Evolutionary conservation across 2,113 vertebrate species (phyloP), one percentile per base, ranked within the genome.

Genomic region (Pithys albifrons): DNA sequence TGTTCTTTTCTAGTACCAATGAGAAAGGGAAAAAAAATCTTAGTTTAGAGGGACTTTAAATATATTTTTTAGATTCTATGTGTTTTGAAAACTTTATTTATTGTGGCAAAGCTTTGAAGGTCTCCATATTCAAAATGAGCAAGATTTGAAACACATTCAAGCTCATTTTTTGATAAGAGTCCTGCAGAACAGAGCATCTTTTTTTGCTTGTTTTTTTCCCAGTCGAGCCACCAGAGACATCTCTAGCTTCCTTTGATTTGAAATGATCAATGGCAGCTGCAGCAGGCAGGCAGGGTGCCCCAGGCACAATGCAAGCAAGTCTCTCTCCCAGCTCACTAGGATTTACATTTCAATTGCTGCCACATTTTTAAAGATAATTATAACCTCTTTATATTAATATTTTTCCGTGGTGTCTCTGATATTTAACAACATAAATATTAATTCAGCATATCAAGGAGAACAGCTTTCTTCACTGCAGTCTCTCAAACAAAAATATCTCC

Each of bases 291-390:
- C 97, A 93, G 97, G 95, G 62, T 59, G 97, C 97, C 97, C 95
- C 95, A 96, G 97, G 97, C 97, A 94, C 91, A 76, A 82, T 94
- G 96, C 95, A 96, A 96, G 72, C 73, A 94, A 97, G 91, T 93
- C 85, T 95, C 78, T 91, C 94, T 96, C 96, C 93, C 91, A 78
- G 78, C 76, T 75, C 89, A 39, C 86, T 46, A 95, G 45, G 89
- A 97, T 98, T 98, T 98, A 97, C 98, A 98, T 98, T 98, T 98
- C 98, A 98, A 97, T 98, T 97, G 95, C 93, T 97, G 96, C 96
- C 96, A 97, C 96, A 80, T 92, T 97, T 96, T 96, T 89, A 91
- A 97, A 98, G 97, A 97, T 98, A 98, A 98, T 98, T 98, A 98
- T 94, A 97, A 98, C 95, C 96, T 97, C 97, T 97, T 97, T 95